Percentiles rank a stretch among this genome's conserved stretches.
Conservation (phyloP, 2,888 invertebrate genomes). For the Melieria omissa region DNA sequence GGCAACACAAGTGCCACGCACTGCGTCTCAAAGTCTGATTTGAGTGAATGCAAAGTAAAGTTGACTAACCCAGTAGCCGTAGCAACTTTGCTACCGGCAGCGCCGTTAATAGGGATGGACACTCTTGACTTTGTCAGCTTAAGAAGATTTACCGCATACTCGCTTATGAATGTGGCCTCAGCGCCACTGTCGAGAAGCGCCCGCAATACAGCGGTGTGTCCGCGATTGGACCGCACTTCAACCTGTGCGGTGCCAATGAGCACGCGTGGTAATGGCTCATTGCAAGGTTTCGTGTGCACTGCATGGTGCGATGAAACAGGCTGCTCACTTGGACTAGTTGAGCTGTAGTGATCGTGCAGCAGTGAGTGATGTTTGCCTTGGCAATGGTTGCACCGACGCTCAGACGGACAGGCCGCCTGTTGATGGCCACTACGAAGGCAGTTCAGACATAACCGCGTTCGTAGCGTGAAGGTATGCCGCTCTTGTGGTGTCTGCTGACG, state of each 20-base stretch:
- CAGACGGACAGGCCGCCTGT: too few species aligned
- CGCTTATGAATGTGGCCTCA: constrained; percentile 23
- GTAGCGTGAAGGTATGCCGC: too few species aligned
- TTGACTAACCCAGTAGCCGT: background rate
- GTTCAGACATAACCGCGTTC: too few species aligned
- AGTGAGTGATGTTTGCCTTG: too few species aligned
- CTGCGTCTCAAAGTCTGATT: background rate
- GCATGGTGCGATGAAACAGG: background rate
- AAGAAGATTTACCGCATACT: constrained; percentile 9
- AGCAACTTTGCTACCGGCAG: constrained; percentile 1
- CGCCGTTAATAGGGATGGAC: constrained; percentile 9
- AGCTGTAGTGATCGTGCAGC: background rate
- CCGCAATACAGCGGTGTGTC: constrained; percentile 1
- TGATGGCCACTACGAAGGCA: too few species aligned
- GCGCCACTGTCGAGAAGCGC: constrained; percentile 22
- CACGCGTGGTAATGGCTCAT: background rate
- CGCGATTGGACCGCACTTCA: background rate
- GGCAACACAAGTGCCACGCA: too few species aligned
- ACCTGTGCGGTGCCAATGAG: background rate
- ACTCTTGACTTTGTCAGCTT: background rate
- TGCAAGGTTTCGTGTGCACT: background rate
- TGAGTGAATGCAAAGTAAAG: constrained; percentile 5
- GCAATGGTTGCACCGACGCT: too few species aligned
- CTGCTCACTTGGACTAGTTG: too few species aligned
- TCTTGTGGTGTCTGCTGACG: too few species aligned